These are phyloP conservation scores for Myripristis murdjan DNA, from an alignment of 2,797 vertebrate species.

Conservation along the genomic window DNA sequence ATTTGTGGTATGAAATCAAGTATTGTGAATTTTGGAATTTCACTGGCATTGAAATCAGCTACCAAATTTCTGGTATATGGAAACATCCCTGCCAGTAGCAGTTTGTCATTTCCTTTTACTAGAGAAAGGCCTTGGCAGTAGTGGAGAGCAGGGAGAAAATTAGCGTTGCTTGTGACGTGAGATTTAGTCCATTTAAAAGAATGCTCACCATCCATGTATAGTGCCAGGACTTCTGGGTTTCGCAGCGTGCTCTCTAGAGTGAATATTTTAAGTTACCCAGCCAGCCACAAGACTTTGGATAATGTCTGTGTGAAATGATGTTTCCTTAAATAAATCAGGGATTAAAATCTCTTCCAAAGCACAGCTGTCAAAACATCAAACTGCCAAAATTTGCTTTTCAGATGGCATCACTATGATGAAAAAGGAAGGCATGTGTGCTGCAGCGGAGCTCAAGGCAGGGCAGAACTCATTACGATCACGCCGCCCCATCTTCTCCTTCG, in stretches of 20 bases:
- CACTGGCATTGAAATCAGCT: no score
- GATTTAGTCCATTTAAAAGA: conserved; percentile 71
- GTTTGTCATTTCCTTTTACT: not conserved
- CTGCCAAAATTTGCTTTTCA: conserved; percentile 62
- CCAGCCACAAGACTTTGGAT: conserved; percentile 65
- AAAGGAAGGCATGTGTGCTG: conserved; percentile 33
- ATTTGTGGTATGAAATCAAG: no score
- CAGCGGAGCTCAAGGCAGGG: conserved; percentile 15
- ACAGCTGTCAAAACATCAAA: conserved; percentile 82
- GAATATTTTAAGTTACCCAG: conserved; percentile 60
- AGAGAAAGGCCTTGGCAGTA: conserved; percentile 44
- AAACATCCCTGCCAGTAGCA: conserved; percentile 8
- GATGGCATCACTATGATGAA: conserved; percentile 45
- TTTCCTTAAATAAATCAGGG: conserved; percentile 82
- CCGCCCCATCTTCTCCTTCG: not conserved
- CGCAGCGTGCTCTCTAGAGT: conserved; percentile 56
- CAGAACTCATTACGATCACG: conserved; percentile 42
- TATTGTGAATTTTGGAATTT: no score
- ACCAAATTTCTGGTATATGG: no score
- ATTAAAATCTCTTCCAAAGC: conserved; percentile 71
- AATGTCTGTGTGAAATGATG: conserved; percentile 63
- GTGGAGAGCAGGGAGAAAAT: conserved; percentile 50
- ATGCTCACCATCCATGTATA: conserved; percentile 63
- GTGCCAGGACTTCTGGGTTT: conserved; percentile 71
- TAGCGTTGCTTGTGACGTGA: conserved; percentile 47